phyloP scores from a whole-genome alignment of 2,888 invertebrate species.

The Netelia inedita region DNA sequence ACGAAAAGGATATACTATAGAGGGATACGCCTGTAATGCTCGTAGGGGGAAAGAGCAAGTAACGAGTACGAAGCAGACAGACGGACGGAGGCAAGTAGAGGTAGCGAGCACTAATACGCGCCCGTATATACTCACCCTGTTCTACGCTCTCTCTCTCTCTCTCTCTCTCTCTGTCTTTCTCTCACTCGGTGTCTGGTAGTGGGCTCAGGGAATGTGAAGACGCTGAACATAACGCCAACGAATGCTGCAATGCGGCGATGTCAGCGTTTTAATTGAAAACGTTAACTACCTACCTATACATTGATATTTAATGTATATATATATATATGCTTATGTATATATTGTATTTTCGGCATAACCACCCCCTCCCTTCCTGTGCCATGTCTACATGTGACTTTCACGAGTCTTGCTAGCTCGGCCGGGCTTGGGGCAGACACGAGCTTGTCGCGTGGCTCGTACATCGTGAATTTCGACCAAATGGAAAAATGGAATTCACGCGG shows the following conservation, averaged over 20 bases:
- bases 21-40: constrained; percentile 67
- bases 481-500: not conserved
- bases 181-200: constrained; percentile 43
- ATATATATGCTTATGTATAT: constrained; percentile 40
- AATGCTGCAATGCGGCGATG: constrained; percentile 79
- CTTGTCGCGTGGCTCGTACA: not conserved
- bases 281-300: constrained; percentile 55
- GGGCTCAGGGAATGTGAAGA: constrained; percentile 68
- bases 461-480: not conserved
- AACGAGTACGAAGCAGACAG: constrained; percentile 57
- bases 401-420: constrained; percentile 7
- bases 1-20: constrained; percentile 60
- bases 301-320: constrained; percentile 21
- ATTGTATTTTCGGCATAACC: not conserved
- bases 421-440: constrained; percentile 12
- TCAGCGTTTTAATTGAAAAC: constrained; percentile 80
- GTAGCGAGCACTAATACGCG: constrained; percentile 48
- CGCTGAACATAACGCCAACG: constrained; percentile 70
- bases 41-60: constrained; percentile 66
- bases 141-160: constrained; percentile 20
- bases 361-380: not conserved
- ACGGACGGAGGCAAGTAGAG: constrained; percentile 56
- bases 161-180: constrained; percentile 40
- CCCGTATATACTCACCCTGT: constrained; percentile 30
- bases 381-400: constrained; percentile 30